Evolutionary conservation across 2,888 invertebrate genomes (phyloP).

Genomic region (Athripsodes cinereus): DNA sequence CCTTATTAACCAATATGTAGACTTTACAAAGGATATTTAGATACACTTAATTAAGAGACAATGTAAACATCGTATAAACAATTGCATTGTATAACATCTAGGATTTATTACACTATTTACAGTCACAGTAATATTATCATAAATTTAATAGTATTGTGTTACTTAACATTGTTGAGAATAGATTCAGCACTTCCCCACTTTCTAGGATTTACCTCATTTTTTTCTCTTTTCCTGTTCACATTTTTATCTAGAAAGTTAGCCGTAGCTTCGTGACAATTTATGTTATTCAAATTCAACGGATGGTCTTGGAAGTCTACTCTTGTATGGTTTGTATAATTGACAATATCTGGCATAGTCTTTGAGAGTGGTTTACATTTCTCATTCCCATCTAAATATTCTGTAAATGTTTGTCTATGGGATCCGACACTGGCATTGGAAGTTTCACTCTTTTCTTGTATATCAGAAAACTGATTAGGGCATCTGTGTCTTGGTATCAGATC

Average conservation of each 20-base stretch:
- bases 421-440: slow-evolving; percentile 1
- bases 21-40: no score
- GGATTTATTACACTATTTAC: no score
- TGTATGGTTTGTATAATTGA: slow-evolving; percentile 15
- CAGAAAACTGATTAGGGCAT: slow-evolving; percentile 21
- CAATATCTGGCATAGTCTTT: slow-evolving; percentile 26
- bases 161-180: slow-evolving; percentile 9
- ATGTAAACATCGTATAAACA: no score
- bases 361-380: slow-evolving; percentile 15
- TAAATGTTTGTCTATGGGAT: neutral
- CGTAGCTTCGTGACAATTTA: neutral
- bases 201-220: slow-evolving; percentile 1
- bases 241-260: slow-evolving; percentile 1
- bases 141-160: no score
- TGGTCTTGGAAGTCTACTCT: neutral
- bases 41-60: no score
- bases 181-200: slow-evolving; percentile 22
- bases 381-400: slow-evolving; percentile 2
- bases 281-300: neutral
- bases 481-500: slow-evolving; percentile 24
- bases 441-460: neutral
- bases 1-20: no score
- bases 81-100: no score
- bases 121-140: no score
- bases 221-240: slow-evolving; percentile 3